phyloP scores from a whole-genome alignment of 2,888 invertebrate species.

The Andrena flavipes region DNA sequence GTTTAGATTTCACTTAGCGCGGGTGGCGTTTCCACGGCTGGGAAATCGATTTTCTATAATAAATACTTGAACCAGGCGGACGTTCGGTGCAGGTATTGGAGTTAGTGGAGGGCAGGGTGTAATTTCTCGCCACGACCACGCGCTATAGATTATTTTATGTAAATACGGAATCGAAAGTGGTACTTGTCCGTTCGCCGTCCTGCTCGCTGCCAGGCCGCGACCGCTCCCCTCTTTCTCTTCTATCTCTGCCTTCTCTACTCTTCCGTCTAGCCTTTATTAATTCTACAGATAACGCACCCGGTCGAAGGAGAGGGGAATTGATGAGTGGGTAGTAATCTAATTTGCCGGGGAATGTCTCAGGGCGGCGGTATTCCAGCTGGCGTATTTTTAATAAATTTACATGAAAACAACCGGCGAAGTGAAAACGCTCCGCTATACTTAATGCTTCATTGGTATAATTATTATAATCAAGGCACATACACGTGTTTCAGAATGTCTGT shows the following conservation, averaged over 20 bases:
- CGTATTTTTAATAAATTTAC: constrained; percentile 79
- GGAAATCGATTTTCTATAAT: constrained; percentile 70
- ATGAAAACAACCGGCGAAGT: constrained; percentile 70
- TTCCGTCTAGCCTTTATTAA: constrained; percentile 70
- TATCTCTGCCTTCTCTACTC: constrained; percentile 28
- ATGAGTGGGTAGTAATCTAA: constrained; percentile 78
- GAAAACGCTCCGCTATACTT: constrained; percentile 5
- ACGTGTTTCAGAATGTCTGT: background rate
- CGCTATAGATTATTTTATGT: constrained; percentile 75
- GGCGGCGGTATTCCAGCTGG: constrained; percentile 63
- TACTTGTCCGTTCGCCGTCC: constrained; percentile 60
- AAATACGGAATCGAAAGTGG: constrained; percentile 75
- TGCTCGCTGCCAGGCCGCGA: constrained; percentile 11
- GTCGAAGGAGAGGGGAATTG: constrained; percentile 67
- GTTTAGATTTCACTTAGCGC: constrained; percentile 29
- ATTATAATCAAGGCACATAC: constrained; percentile 20
- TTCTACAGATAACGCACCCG: constrained; percentile 70
- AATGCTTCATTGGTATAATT: constrained; percentile 30
- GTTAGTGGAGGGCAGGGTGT: constrained; percentile 57
- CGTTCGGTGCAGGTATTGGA: constrained; percentile 53
- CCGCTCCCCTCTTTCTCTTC: constrained; percentile 27
- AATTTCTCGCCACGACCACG: constrained; percentile 70
- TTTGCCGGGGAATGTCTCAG: constrained; percentile 74
- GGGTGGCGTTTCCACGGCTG: constrained; percentile 2
- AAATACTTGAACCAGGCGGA: constrained; percentile 61